Conservation (phyloP, 2,113 vertebrate species). For the Grantiella picta region DNA sequence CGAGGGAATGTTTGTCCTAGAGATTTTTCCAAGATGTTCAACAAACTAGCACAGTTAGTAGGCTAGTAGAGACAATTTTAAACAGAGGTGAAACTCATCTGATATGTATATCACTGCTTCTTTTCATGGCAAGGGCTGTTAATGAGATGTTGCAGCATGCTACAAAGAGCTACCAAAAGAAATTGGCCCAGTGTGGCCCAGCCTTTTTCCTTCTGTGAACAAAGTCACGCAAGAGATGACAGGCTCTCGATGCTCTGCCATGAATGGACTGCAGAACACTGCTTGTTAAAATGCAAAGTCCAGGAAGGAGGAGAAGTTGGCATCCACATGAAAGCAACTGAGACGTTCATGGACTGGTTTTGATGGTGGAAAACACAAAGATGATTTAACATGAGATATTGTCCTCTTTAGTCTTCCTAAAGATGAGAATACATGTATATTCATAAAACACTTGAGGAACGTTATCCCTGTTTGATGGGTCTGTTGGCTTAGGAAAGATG, state of each 20-base stretch:
- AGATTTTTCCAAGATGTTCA: neutral
- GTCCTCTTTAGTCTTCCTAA: neutral
- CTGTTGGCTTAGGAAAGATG: neutral
- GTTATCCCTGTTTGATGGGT: neutral
- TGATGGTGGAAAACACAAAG: neutral
- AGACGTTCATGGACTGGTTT: neutral
- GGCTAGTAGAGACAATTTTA: neutral
- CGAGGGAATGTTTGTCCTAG: neutral
- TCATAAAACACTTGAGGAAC: neutral
- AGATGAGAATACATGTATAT: neutral
- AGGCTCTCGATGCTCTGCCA: fast-evolving
- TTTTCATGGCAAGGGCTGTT: neutral
- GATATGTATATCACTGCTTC: neutral
- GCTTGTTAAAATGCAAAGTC: neutral
- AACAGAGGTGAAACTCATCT: neutral
- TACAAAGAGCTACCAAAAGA: neutral
- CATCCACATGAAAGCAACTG: neutral
- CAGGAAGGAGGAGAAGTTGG: neutral
- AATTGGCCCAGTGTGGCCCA: neutral
- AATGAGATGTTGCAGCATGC: neutral
- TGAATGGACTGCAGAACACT: neutral
- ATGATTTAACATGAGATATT: neutral
- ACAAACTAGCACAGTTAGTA: neutral
- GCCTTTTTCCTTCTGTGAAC: neutral
- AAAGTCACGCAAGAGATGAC: neutral